Evolutionary conservation across 2,797 vertebrate species (phyloP), one percentile per base, ranked within the genome.

Genomic region (Argentina silus): DNA sequence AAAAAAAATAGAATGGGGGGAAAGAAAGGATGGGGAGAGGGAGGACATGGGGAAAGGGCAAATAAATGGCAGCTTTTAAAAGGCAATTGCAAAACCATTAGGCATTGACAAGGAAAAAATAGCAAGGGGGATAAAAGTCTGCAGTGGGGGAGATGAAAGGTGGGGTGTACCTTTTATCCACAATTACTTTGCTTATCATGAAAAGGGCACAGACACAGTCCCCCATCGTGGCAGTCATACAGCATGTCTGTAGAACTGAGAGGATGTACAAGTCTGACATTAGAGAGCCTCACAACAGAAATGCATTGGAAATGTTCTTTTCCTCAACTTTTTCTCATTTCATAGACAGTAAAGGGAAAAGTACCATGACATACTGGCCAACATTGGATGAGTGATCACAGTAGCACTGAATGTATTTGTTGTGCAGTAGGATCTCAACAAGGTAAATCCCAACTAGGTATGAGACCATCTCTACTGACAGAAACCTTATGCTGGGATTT

Each of bases 41-140:
- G 60, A 43, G 48, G 50, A 9, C 59, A 64, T 44, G 23, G 69
- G 73, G 69, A 81, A 85, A 83, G 78, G 78, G 50, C 70, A 83
- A 81, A 86, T 76, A 81, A n/a, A 81, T 11, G n/a, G 70, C 70
- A 82, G 80, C 79, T 83, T 88, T 87, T 90, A 86, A 90, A 88
- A 92, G 78, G 84, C 88, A 90, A 86, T 89, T 81, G 86, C 80
- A 76, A 82, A 88, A 75, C 84, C 88, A 92, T 92, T 91, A 89
- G 77, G 77, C 77, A 65, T 64, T 83, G 77, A 83, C 73, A 79
- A 80, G 73, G 74, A 8, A 23, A 56, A 67, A 73, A 67, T 69
- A 48, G n/a, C n/a, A 67, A 23, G 9, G 70, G 48, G 7, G 68
- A 62, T 69, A 64, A 75, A 81, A 83, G 75, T 83, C 21, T 73